phyloP scores from a whole-genome alignment of 2,888 invertebrate species.

The Cheilosia variabilis region DNA sequence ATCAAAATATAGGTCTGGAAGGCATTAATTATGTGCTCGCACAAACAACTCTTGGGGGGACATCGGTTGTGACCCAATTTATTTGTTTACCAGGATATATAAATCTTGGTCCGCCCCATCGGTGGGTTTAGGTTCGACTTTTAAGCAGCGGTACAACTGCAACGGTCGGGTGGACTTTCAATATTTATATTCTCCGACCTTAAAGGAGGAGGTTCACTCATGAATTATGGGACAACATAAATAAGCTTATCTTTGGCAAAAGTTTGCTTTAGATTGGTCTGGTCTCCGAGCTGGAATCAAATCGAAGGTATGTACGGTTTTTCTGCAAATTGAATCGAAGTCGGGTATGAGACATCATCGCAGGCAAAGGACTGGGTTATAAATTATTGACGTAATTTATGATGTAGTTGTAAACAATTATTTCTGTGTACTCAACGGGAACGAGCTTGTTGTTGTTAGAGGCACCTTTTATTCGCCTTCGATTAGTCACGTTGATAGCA shows the following conservation, averaged over 20 bases:
- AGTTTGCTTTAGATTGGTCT: constrained; percentile 42
- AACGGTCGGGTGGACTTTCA: constrained; percentile 42
- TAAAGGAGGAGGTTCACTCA: constrained; percentile 37
- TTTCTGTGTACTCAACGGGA: constrained; percentile 22
- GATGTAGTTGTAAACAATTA: constrained; percentile 41
- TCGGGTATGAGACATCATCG: background rate
- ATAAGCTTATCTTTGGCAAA: constrained; percentile 68
- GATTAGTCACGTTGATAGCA: too few relatives aligned
- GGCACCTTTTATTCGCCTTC: too few relatives aligned
- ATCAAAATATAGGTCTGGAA: constrained; percentile 16
- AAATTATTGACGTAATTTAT: constrained; percentile 59
- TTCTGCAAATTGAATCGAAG: constrained; percentile 30
- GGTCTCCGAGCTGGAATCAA: constrained; percentile 39
- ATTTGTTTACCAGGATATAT: constrained; percentile 53
- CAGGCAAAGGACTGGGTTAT: constrained; percentile 22
- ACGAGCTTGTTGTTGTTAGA: background rate
- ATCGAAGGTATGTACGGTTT: constrained; percentile 30
- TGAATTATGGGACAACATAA: constrained; percentile 65
- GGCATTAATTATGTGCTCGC: constrained; percentile 9
- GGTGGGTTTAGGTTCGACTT: constrained; percentile 24
- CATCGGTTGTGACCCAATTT: constrained; percentile 52
- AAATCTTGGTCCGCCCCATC: constrained; percentile 37
- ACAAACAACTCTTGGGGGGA: constrained; percentile 6
- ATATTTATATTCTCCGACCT: constrained; percentile 53
- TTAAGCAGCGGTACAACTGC: constrained; percentile 40